Percentiles rank a stretch among this genome's conserved stretches.
Evolutionary conservation across 2,888 invertebrate species (phyloP).

Genomic region (Drosophila nr. perissopoda): DNA sequence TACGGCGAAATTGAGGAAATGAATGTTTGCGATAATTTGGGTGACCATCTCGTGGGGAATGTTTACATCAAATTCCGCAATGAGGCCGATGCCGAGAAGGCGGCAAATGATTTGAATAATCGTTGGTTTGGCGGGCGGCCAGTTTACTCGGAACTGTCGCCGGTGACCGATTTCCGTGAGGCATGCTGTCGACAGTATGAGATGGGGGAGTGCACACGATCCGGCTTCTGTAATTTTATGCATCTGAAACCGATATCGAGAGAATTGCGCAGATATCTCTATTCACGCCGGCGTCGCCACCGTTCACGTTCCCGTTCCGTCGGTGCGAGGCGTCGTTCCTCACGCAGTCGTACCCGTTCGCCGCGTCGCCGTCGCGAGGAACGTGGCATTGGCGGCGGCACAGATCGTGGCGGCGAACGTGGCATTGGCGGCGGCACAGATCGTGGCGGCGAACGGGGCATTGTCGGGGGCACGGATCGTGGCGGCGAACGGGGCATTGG

Average conservation of each 20-base stretch:
- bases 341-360: conserved; percentile 82
- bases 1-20: conserved; percentile 99
- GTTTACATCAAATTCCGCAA: conserved; percentile 99
- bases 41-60: conserved; percentile 99
- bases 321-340: conserved; percentile 80
- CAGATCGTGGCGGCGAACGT: conserved; percentile 63
- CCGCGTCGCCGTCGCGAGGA: conserved; percentile 68
- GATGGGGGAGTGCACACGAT: conserved; percentile 99
- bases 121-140: conserved; percentile 99
- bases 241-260: conserved; percentile 99
- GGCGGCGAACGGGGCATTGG: conserved; percentile 67
- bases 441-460: conserved; percentile 67
- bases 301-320: conserved; percentile 83
- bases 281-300: conserved; percentile 89
- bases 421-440: conserved; percentile 65
- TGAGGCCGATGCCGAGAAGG: conserved; percentile 99
- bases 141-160: conserved; percentile 98
- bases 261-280: conserved; percentile 94
- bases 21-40: conserved; percentile 99
- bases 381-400: conserved; percentile 65
- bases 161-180: conserved; percentile 99
- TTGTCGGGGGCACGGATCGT: conserved; percentile 64
- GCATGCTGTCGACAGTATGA: conserved; percentile 99
- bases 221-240: conserved; percentile 99
- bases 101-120: conserved; percentile 98